A percentile compares a stretch with the other conserved stretches of the same genome.
Evolutionary conservation across 2,113 vertebrate genomes (phyloP).

Genomic region (Fregetta grallaria): DNA sequence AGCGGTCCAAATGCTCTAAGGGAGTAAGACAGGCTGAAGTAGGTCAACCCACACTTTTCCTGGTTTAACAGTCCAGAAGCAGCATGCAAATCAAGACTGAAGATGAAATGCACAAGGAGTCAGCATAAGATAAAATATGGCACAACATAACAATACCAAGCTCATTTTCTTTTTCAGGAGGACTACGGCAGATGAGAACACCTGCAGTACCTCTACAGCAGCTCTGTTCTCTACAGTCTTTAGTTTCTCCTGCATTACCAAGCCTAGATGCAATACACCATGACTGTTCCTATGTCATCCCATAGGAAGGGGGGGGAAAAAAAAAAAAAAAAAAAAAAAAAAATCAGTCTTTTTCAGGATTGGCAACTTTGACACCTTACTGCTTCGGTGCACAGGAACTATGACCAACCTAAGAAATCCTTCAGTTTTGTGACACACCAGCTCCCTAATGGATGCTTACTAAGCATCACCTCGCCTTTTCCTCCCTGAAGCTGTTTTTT

Average conservation of each 20-base stretch:
- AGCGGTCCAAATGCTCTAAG: fast-evolving
- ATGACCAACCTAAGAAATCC: neutral
- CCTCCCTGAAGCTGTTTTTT: neutral
- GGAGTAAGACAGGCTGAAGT: neutral
- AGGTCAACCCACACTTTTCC: neutral
- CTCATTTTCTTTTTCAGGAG: neutral
- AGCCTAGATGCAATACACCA: neutral
- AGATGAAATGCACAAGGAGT: neutral
- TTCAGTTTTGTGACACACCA: neutral
- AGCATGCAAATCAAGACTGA: neutral
- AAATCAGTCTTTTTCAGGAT: neutral
- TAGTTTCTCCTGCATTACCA: neutral
- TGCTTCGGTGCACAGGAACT: neutral
- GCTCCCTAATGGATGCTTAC: neutral
- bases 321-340: neutral
- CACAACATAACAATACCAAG: neutral
- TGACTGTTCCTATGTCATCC: neutral
- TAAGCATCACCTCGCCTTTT: neutral
- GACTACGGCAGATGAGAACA: neutral
- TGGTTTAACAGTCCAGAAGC: neutral
- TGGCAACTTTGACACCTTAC: neutral
- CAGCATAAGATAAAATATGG: neutral
- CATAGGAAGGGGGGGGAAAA: no score
- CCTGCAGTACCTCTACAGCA: neutral
- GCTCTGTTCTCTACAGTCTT: neutral